These are phyloP conservation scores for Ophioninae sp. DNA, from an alignment of 2,888 invertebrate genomes.

Conservation along the genomic window DNA sequence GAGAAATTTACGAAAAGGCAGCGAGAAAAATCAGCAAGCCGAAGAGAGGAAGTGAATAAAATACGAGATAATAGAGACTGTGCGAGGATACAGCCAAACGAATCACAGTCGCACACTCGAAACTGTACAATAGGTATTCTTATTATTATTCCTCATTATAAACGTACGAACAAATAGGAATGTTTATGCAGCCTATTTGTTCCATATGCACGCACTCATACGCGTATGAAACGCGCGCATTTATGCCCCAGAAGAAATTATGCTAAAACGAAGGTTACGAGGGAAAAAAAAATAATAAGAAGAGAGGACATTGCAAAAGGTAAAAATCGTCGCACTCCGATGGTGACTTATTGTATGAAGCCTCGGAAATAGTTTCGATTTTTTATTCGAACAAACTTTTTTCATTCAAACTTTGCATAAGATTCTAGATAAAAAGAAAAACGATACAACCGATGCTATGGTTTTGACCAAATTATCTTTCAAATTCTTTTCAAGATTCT, in stretches of 20 bases:
- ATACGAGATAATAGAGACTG: conserved; percentile 2
- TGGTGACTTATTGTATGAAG: not conserved
- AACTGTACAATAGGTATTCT: not conserved
- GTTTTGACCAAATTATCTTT: too few relatives aligned
- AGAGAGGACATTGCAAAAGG: not conserved
- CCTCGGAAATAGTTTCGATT: not conserved
- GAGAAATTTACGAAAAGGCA: conserved; percentile 2
- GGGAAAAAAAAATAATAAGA: not conserved
- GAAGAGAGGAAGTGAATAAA: conserved; percentile 16
- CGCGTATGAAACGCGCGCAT: not conserved
- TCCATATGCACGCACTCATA: not conserved
- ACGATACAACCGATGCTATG: too few relatives aligned
- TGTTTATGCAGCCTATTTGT: not conserved
- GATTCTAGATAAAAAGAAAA: too few relatives aligned
- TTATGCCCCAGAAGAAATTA: not conserved
- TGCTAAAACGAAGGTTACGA: not conserved
- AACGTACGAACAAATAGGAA: not conserved
- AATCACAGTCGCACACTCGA: not conserved
- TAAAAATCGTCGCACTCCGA: not conserved
- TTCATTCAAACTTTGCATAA: too few relatives aligned
- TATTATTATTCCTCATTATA: not conserved
- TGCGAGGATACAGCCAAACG: not conserved
- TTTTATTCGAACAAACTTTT: too few relatives aligned
- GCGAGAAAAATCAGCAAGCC: conserved; percentile 1
- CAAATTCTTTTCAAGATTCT: too few relatives aligned